Evolutionary conservation across 2,797 vertebrate genomes (phyloP), one percentile per base, ranked within the genome.

Genomic region (Avahi laniger): DNA sequence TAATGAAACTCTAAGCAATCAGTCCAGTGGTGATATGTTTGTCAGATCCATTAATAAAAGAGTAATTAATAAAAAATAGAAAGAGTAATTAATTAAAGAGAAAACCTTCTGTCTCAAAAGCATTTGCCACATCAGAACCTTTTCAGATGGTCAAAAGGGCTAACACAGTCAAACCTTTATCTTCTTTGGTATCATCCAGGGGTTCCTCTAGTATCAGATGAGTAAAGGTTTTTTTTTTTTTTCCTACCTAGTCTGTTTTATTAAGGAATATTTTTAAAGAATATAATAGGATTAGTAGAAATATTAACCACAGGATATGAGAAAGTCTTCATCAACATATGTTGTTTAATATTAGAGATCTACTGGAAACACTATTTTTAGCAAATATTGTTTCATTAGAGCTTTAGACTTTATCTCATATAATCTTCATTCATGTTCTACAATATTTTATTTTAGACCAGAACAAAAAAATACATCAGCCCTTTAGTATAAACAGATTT

Each of bases 1-100:
- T 97, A 88, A 89, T 78, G 28, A 84, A 12, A 72, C 50, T 79
- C 89, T 96, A 93, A 96, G 76, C 17, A 87, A 26, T 20, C 35
- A 91, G 90, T 97, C 41, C 76, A 82, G 50, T 59, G 2, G n/a
- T 78, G 87, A 82, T 65, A 35, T 14, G 11, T 82, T 83, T 93
- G 15, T 33, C 72, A 89, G 28, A 95, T 30, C 7, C 59, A 0
- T 26, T 97, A 43, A 43, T 43, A 43, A 43, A 43, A 43, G 43
- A 43, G 17, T 90, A 75, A 90, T 59, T 95, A 89, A 69, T 78
- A 86, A 89, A 96, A 33, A 12, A 78, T 35, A 50, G 43, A 43
- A 43, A 43, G 43, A 43, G 14, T 90, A 75, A 90, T 59, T 95
- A 89, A 69, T 80, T 84, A 89, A 96, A 33, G 14, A 78, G 38